Percentiles rank a stretch among this genome's conserved stretches.
Conservation (phyloP, 2,888 invertebrate species). For the Drosophila conformis region DNA sequence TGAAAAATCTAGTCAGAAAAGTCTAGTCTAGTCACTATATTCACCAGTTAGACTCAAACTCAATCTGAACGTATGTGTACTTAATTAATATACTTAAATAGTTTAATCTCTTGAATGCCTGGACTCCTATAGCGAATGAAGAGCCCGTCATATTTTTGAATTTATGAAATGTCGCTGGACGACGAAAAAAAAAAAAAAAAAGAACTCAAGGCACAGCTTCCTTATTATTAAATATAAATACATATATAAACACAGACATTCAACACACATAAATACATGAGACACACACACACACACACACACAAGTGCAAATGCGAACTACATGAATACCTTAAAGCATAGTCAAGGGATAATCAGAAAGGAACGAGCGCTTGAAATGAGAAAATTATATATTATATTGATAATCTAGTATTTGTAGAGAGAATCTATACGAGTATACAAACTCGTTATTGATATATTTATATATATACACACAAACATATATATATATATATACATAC, state of each 20-base stretch:
- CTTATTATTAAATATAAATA: slow-evolving; percentile 11
- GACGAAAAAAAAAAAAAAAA: slow-evolving; percentile 61
- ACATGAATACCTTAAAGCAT: slow-evolving; percentile 29
- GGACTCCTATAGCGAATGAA: slow-evolving; percentile 2
- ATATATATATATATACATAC: slow-evolving; percentile 28
- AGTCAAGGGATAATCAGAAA: slow-evolving; percentile 57
- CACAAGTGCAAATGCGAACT: slow-evolving; percentile 20
- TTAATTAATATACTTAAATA: slow-evolving; percentile 8
- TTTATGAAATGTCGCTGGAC: slow-evolving; percentile 75
- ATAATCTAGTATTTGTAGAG: slow-evolving; percentile 24
- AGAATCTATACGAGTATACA: slow-evolving; percentile 10
- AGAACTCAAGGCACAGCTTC: slow-evolving; percentile 11
- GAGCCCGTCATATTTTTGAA: slow-evolving; percentile 31
- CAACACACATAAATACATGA: slow-evolving; percentile 2
- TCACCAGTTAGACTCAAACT: not conserved
- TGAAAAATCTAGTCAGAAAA: not conserved
- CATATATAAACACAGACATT: slow-evolving; percentile 9
- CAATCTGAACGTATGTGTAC: slow-evolving; percentile 16
- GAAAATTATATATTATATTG: slow-evolving; percentile 19
- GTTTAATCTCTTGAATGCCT: slow-evolving; percentile 17
- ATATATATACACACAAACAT: slow-evolving; percentile 31
- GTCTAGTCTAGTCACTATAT: not conserved
- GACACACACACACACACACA: slow-evolving; percentile 1
- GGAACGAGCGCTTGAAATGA: slow-evolving; percentile 32
- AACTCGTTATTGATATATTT: slow-evolving; percentile 42